Percentiles rank a stretch among this genome's conserved stretches.
Evolutionary conservation across 2,113 vertebrate genomes (phyloP).

Genomic region (Corydoras sp.): DNA sequence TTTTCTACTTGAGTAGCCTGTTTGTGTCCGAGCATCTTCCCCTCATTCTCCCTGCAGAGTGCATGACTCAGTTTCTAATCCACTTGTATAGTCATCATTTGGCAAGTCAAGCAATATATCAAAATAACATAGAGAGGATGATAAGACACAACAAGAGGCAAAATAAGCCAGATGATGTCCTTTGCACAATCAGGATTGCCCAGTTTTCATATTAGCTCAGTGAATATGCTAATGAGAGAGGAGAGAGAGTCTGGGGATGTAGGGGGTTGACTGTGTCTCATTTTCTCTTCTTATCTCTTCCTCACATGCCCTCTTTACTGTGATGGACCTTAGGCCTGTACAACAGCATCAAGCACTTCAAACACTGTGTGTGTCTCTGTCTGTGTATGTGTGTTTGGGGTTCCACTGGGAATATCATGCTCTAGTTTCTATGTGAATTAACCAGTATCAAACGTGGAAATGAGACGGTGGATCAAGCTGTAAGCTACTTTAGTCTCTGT

Average conservation of each 20-base stretch:
- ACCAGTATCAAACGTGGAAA: conserved; percentile 56
- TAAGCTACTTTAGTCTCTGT: conserved; percentile 8
- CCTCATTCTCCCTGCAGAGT: background rate
- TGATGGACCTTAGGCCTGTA: conserved; percentile 40
- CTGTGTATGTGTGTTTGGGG: conserved; percentile 19
- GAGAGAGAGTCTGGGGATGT: conserved; percentile 8
- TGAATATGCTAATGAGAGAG: conserved; percentile 52
- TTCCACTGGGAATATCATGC: conserved; percentile 55
- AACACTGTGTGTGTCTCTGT: conserved; percentile 35
- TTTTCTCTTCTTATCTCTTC: conserved; percentile 50
- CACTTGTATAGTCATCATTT: conserved; percentile 26
- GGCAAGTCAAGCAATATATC: conserved; percentile 29
- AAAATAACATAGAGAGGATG: conserved; percentile 9
- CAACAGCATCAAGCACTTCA: conserved; percentile 52
- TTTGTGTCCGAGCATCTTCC: background rate
- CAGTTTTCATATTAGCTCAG: conserved; percentile 37
- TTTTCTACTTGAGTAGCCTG: conserved; percentile 29
- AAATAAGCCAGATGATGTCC: conserved; percentile 18
- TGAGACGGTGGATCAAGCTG: conserved; percentile 56
- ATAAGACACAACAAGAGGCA: conserved; percentile 2
- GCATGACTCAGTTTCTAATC: conserved; percentile 13
- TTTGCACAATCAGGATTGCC: conserved; percentile 43
- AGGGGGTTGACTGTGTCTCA: background rate
- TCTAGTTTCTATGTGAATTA: conserved; percentile 65
- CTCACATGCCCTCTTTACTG: conserved; percentile 45